phyloP scores from a whole-genome alignment of 2,113 vertebrate species.

The Myodes glareolus region DNA sequence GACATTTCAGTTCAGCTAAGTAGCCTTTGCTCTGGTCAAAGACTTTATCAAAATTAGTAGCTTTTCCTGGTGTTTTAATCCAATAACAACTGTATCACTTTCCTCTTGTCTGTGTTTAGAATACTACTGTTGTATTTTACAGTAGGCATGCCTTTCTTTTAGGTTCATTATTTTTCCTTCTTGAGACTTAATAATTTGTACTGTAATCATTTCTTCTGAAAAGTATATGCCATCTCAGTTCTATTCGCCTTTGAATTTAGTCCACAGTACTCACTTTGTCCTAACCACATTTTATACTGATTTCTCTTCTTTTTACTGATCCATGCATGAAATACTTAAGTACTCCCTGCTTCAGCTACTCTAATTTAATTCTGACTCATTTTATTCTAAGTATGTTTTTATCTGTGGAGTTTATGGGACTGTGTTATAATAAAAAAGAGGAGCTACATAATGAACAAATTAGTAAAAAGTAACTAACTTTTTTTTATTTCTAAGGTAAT shows the following conservation, averaged over 20 bases:
- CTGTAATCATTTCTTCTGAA: neutral
- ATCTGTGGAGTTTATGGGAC: neutral
- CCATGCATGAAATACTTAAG: neutral
- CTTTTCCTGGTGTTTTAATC: neutral
- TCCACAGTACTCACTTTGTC: neutral
- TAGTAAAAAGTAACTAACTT: neutral
- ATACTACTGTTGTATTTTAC: neutral
- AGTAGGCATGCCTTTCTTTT: neutral
- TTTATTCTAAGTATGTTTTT: neutral
- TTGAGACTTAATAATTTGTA: neutral
- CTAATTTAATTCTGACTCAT: neutral
- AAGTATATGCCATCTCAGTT: neutral
- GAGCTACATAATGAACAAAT: neutral
- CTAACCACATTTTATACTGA: neutral
- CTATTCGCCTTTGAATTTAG: neutral
- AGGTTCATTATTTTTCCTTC: neutral
- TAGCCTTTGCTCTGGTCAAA: neutral
- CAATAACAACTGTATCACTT: neutral
- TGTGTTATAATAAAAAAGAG: neutral
- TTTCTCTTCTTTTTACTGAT: neutral
- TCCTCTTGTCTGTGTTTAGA: neutral
- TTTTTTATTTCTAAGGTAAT: neutral
- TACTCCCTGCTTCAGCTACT: neutral
- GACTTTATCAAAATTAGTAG: neutral
- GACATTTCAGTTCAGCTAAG: neutral